These are phyloP conservation scores for Tenodera sinensis DNA, from an alignment of 2,888 invertebrate genomes.

Conservation along the genomic window DNA sequence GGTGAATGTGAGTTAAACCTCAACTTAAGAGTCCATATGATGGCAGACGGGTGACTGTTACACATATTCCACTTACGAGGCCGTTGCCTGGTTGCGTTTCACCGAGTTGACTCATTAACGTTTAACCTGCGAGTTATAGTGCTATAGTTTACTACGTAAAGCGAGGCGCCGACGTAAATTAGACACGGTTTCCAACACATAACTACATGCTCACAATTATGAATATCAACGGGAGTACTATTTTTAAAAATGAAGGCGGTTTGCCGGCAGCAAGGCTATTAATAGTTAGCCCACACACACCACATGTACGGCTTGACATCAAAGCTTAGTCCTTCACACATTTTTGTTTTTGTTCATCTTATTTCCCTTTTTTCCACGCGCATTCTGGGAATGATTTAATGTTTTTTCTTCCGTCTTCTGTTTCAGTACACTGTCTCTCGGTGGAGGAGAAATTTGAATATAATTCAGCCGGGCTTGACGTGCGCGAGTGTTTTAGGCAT, in stretches of 20 bases:
- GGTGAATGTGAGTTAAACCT: too few species aligned
- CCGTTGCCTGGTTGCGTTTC: too few species aligned
- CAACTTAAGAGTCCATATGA: too few species aligned
- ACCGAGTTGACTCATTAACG: too few species aligned
- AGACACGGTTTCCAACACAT: not conserved
- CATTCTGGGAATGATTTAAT: not conserved
- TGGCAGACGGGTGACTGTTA: too few species aligned
- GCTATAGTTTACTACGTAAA: not conserved
- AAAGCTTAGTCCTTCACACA: not conserved
- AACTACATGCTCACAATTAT: not conserved
- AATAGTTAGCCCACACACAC: not conserved
- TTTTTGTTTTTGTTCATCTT: not conserved
- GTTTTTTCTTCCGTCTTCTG: not conserved
- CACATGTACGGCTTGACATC: not conserved
- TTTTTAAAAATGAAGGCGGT: not conserved
- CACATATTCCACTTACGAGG: too few species aligned
- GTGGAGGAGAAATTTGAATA: not conserved
- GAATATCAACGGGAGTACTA: not conserved
- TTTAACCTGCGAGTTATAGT: not conserved
- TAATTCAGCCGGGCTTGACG: not conserved
- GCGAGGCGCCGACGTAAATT: not conserved
- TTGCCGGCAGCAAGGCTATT: not conserved
- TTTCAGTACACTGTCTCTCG: not conserved
- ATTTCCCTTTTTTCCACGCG: not conserved
- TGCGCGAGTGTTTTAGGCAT: not conserved